Evolutionary conservation across 2,797 vertebrate genomes (phyloP).

Genomic region (Carduelis carduelis): DNA sequence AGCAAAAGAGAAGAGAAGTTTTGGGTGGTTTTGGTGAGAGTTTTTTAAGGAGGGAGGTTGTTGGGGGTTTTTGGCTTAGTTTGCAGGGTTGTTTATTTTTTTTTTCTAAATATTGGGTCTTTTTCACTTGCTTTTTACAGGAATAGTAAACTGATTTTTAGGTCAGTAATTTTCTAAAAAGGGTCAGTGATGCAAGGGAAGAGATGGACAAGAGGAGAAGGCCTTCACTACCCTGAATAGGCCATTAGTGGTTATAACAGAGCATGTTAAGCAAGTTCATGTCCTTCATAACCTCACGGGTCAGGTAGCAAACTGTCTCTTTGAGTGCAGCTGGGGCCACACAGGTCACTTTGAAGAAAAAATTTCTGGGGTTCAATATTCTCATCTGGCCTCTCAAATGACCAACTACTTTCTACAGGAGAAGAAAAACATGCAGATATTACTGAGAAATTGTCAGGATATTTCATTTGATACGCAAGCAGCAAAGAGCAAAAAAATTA

Average conservation of each 20-base stretch:
- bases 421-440: not conserved
- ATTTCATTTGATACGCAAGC: not conserved
- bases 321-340: not conserved
- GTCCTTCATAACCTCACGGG: not conserved
- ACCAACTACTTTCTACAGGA: not conserved
- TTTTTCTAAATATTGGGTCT: rapidly evolving
- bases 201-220: not conserved
- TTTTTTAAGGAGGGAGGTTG: not conserved
- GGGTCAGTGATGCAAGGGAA: not conserved
- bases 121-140: not conserved
- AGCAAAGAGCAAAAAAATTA: not conserved
- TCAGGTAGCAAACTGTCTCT: not conserved
- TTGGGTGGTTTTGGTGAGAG: not conserved
- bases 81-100: rapidly evolving
- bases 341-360: not conserved
- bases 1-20: not conserved
- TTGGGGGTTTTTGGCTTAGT: rapidly evolving
- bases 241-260: not conserved
- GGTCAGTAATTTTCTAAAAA: not conserved
- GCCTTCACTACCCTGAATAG: not conserved
- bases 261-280: not conserved
- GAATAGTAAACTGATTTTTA: not conserved
- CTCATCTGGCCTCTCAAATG: not conserved
- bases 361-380: not conserved
- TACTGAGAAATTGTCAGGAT: not conserved